Evolutionary conservation across 2,113 vertebrate species (phyloP), one percentile per base, ranked within the genome.

Genomic region (Sterna hirundo): DNA sequence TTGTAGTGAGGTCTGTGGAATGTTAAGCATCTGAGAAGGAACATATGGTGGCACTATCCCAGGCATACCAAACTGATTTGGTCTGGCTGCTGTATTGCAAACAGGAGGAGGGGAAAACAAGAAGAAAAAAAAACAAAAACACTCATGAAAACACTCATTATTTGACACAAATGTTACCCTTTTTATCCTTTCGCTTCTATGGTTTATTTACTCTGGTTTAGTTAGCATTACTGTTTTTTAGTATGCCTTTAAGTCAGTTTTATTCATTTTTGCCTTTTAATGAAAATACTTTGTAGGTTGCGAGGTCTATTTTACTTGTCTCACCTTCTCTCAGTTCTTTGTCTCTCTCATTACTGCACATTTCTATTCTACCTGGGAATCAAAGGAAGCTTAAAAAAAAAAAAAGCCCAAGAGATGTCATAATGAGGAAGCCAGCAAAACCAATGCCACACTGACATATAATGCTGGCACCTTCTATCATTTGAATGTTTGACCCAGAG

Each of bases 11-110:
- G 97, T 97, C 98, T 98, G 99, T 97, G 98, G 99, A 99, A 99
- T 99, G 98, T 99, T 98, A 97, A 99, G 98, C 98, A 98, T 98
- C 98, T 99, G 98, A 72, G 98, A 98, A 98, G 98, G 98, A 90
- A 98, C 97, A 95, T 98, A 98, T 32, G 98, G 98, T 97, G 98
- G 98, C 98, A 98, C 97, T 88, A 98, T 97, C 98, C 98, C 98
- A 95, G 98, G 98, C 98, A 98, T 98, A 98, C 99, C 98, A 92
- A 98, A 98, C 42, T 98, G 99, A 98, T 99, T 99, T 97, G 98
- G 98, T 99, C 98, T 98, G 97, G 98, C 99, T 99, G 98, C 97
- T 98, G 95, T 72, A 90, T 64, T 62, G 74, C 32, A 91, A 32
- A 85, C 7, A 4, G 8, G 34, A 81, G 86, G 46, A 84, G 62